Percentiles rank a stretch among this genome's conserved stretches.
These are phyloP conservation scores for Cephus rjabovi DNA, from an alignment of 2,888 invertebrate genomes.

Conservation along the genomic window DNA sequence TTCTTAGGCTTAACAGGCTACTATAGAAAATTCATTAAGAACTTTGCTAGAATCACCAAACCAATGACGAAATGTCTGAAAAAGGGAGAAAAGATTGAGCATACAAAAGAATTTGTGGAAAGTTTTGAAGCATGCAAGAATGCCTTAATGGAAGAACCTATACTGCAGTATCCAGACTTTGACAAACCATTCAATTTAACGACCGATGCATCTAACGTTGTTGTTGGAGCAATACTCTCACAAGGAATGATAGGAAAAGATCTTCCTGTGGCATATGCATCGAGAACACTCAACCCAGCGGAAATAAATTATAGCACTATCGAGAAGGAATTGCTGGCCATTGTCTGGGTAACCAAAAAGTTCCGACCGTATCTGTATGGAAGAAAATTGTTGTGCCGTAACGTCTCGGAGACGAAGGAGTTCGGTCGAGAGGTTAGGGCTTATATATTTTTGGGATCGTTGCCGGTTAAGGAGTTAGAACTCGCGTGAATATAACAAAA, in stretches of 20 bases:
- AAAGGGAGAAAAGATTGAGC: slow-evolving; percentile 28
- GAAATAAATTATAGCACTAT: slow-evolving; percentile 40
- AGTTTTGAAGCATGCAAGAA: slow-evolving; percentile 26
- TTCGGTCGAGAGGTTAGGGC: too few species aligned
- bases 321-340: slow-evolving; percentile 44
- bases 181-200: slow-evolving; percentile 30
- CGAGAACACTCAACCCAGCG: slow-evolving; percentile 29
- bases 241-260: slow-evolving; percentile 28
- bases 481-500: too few species aligned
- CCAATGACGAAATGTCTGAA: slow-evolving; percentile 28
- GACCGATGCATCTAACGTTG: slow-evolving; percentile 37
- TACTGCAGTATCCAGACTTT: slow-evolving; percentile 31
- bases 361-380: slow-evolving; percentile 42
- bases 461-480: too few species aligned
- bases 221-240: slow-evolving; percentile 33
- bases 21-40: background rate
- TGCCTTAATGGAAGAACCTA: slow-evolving; percentile 21
- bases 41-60: slow-evolving; percentile 34
- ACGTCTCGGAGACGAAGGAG: too few species aligned
- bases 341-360: slow-evolving; percentile 42
- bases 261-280: slow-evolving; percentile 35
- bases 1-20: slow-evolving; percentile 12
- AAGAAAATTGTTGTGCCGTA: too few species aligned
- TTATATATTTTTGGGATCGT: too few species aligned
- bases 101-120: slow-evolving; percentile 8